Base-by-base conservation (phyloP, 23 tunicate genomes). In the Trididemnum miniatum region DNA sequence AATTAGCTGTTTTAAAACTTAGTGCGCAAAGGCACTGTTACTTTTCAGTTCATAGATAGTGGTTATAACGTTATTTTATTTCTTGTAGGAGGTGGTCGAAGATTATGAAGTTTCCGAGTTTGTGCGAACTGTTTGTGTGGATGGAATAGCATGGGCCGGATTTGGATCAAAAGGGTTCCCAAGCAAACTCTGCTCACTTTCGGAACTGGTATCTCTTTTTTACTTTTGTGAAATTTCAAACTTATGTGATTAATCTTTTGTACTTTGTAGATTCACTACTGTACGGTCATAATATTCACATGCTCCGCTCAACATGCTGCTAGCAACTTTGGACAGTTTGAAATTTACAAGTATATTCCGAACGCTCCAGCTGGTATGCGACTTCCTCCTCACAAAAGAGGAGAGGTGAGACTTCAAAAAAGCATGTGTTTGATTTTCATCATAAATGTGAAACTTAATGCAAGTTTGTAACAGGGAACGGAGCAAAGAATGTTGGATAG, bases 271-370 rank as follows among this genome's bases (percentile, higher is more conserved):
- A 40, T 73, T 20, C 9, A 73, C 25, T 73, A 73, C 59, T 26
- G 20, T 9, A 73, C 79, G 2, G 31, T 73, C 18, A 73, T 73
- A 26, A 76, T 93, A 5, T 93, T 83, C 76, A 88, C 86, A 5
- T 54, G 89, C 36, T 87, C 92, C 2, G 98, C 78, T 12, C 89
- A 84, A 39, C 93, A 93, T 65, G 93, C 98, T 15, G 89, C 93
- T 0, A 50, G 49, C 72, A 87, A 88, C 73, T 93, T 88, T 57
- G 88, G 87, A 20, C 89, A 88, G 54, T 93, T 71, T 76, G 98
- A 93, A 36, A 72, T 51, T 26, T 93, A 88, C 84, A 93, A 88
- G 54, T 88, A 88, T 35, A 71, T 88, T 24, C 98, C 98, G 31
- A 88, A 84, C 62, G 54, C 89, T 0, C 98, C 98, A 1, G 83